Base-by-base conservation (phyloP, 2,888 invertebrate genomes). In the Drosophila quinaria region DNA sequence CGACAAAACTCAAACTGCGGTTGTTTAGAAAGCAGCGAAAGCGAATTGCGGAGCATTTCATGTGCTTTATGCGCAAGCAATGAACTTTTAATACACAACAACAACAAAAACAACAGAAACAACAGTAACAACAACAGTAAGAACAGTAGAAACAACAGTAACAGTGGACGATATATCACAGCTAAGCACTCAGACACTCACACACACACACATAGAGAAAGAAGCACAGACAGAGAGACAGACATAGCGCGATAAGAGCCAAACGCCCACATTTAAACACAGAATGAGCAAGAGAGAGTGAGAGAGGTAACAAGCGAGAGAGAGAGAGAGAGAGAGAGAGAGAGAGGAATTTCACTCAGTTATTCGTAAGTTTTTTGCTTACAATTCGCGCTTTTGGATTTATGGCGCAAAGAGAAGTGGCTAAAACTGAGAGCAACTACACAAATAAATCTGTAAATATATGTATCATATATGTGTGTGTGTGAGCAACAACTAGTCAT, bases 61-160 rank as follows among this genome's bases (percentile, higher is more conserved):
- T 88, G 84, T 88, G 78, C 81, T 88, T 85, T 85, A 88, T 85
- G 87, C 74, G 81, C 88, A 88, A 85, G 84, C 84, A 88, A 85
- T 85, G 88, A 85, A 88, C 84, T 85, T 85, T 89, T 89, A 85
- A 85, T 89, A 78, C 80, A 83, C 86, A 77, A 86, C 74, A 85
- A 79, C 70, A 75, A 61, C 64, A 80, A 47, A 55, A 50, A 52
- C 49, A 50, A 50, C 58, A 47, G 58, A 15, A 58, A 52, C 59
- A 66, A 37, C 49, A 44, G 8, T 47, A 59, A 69, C 54, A 22
- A 25, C 52, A 54, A 65, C 61, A 71, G 52, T 74, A 25, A 25
- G 15, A 58, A 52, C 60, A 66, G 33, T 50, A 44, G 8, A 51
- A 59, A 69, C 54, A 70, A 59, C 59, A 70, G 60, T 59, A 54